Evolutionary conservation across 2,888 invertebrate genomes (phyloP).

Genomic region (Unio pictorum): DNA sequence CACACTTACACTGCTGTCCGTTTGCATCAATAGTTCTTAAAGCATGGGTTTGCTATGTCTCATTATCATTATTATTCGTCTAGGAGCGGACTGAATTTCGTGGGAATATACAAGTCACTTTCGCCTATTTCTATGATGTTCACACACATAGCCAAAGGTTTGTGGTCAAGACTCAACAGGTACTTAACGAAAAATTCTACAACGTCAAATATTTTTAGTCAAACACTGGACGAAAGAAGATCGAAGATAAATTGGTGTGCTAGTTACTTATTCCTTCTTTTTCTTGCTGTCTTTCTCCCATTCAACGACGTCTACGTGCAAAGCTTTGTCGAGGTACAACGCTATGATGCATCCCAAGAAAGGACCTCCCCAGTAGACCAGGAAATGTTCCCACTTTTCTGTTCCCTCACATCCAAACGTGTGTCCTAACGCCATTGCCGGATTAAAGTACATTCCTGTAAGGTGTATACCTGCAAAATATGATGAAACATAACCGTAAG

Average conservation of each 20-base stretch:
- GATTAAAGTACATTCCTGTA: slow-evolving; percentile 96
- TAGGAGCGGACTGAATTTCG: no score
- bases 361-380: slow-evolving; percentile 93
- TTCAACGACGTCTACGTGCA: slow-evolving; percentile 49
- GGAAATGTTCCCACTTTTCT: slow-evolving; percentile 84
- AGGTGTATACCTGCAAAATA: slow-evolving; percentile 84
- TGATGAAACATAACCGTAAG: not conserved
- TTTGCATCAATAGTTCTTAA: no score
- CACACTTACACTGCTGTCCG: no score
- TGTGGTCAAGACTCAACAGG: no score
- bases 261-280: slow-evolving; percentile 16
- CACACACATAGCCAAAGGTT: no score
- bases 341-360: slow-evolving; percentile 75
- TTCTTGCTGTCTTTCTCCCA: slow-evolving; percentile 22
- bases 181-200: no score
- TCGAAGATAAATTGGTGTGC: not conserved
- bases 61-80: no score
- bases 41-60: no score
- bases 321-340: slow-evolving; percentile 37
- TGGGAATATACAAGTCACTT: no score
- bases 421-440: slow-evolving; percentile 90
- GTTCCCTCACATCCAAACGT: slow-evolving; percentile 92
- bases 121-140: no score
- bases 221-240: no score
- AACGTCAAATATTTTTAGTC: no score